Percentiles rank a stretch among this genome's conserved stretches.
Evolutionary conservation across 2,797 vertebrate species (phyloP).

Genomic region (Peromyscus eremicus): DNA sequence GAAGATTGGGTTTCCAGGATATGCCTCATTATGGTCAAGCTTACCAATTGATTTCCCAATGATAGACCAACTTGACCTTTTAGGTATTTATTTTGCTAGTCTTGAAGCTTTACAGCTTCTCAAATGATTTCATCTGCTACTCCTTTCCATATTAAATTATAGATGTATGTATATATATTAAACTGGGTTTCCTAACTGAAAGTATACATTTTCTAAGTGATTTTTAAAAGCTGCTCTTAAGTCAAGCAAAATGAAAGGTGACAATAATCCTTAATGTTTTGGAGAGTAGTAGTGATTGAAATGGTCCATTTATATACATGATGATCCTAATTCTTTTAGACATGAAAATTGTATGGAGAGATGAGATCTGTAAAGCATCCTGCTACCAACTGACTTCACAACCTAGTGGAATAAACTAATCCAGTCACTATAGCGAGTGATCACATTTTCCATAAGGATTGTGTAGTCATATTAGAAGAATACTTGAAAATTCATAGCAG

Average conservation of each 20-base stretch:
- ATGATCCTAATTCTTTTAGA: neutral
- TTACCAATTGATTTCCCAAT: neutral
- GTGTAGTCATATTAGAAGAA: neutral
- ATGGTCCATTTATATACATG: neutral
- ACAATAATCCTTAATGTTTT: neutral
- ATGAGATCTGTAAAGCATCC: neutral
- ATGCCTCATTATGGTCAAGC: neutral
- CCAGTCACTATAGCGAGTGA: neutral
- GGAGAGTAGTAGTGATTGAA: neutral
- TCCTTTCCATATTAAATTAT: neutral
- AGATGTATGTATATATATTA: neutral
- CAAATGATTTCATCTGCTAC: neutral
- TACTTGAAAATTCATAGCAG: constrained; percentile 17
- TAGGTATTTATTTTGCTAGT: neutral
- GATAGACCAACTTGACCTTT: neutral
- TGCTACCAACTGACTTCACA: neutral
- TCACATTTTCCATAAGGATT: neutral
- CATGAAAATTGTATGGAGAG: neutral
- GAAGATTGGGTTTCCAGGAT: neutral
- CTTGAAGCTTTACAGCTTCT: neutral
- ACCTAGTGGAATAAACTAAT: neutral
- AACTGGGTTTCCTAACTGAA: neutral
- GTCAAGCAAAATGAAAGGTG: neutral
- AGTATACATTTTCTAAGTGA: neutral
- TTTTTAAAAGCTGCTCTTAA: neutral